These are phyloP conservation scores for Eulemur macaco DNA, from an alignment of 2,113 vertebrate genomes.

Conservation along the genomic window DNA sequence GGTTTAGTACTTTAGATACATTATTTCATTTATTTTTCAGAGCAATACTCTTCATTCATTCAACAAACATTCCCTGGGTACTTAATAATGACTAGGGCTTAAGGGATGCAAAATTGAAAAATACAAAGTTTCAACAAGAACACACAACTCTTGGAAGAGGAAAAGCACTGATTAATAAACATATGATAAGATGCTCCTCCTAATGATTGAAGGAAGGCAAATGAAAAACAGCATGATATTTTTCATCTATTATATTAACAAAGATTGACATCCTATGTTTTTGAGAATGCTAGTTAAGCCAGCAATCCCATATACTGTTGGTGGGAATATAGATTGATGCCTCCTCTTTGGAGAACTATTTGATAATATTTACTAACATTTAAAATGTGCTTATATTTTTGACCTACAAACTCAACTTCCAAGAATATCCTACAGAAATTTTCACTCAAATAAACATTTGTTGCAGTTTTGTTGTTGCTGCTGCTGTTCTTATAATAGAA, in stretches of 20 bases:
- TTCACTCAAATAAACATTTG: neutral
- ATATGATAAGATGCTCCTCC: neutral
- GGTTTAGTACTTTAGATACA: neutral
- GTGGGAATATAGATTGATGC: neutral
- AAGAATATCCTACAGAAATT: conserved; percentile 17
- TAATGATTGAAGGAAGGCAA: neutral
- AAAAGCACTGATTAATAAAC: neutral
- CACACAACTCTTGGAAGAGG: neutral
- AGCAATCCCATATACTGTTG: neutral
- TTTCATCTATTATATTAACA: neutral
- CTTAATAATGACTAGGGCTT: neutral
- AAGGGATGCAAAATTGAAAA: neutral
- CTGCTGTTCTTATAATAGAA: neutral
- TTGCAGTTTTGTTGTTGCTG: neutral
- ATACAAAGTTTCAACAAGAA: conserved; percentile 10
- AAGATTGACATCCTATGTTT: neutral
- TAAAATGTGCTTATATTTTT: neutral
- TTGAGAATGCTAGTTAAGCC: neutral
- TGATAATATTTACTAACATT: conserved; percentile 28
- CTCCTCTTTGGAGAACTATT: conserved; percentile 9
- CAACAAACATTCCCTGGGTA: neutral
- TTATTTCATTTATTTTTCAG: conserved; percentile 22
- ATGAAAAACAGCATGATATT: neutral
- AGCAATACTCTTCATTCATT: neutral
- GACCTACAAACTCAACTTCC: neutral